phyloP scores from a whole-genome alignment of 2,113 vertebrate genomes.

The Porphyrio hochstetteri region DNA sequence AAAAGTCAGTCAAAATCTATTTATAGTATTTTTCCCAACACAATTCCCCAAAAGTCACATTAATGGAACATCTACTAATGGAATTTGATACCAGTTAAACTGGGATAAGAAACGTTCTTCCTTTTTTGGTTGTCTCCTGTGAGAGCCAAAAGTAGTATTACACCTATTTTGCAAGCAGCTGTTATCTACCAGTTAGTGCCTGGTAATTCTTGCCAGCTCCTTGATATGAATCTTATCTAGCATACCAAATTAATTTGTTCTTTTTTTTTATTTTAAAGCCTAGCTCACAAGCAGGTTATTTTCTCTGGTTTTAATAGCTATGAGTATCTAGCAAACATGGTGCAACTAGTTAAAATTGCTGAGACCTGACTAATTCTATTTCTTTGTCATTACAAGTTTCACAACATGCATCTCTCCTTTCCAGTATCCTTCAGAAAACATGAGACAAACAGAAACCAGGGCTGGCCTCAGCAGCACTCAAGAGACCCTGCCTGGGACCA shows the following conservation, averaged over 20 bases:
- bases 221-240: not conserved
- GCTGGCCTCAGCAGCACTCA: not conserved
- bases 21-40: not conserved
- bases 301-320: not conserved
- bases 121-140: not conserved
- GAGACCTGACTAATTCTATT: not conserved
- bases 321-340: not conserved
- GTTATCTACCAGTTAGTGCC: not conserved
- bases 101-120: not conserved
- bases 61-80: not conserved
- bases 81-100: not conserved
- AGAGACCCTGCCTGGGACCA: not conserved
- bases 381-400: not conserved
- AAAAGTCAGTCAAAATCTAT: not conserved
- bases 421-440: not conserved
- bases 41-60: not conserved
- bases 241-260: not conserved
- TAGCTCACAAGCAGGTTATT: not conserved
- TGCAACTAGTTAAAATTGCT: not conserved
- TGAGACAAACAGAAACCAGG: not conserved
- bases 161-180: not conserved
- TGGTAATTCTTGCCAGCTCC: not conserved
- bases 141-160: not conserved
- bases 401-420: not conserved
- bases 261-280: not conserved